Conservation (phyloP, 2,797 vertebrate genomes). For the Manis javanica region DNA sequence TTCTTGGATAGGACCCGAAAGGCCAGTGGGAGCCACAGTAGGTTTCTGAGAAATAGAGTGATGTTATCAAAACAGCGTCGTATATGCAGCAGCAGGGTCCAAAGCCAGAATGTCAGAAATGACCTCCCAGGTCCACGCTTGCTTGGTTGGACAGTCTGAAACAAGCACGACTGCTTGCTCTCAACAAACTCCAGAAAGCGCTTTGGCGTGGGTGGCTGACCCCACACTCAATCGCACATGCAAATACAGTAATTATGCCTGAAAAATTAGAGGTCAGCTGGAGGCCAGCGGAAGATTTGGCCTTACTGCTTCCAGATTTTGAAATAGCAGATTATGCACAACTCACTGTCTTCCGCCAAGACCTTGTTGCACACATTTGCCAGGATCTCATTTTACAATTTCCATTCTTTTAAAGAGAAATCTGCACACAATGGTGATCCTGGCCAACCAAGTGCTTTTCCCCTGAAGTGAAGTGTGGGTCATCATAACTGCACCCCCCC, state of each 20-base stretch:
- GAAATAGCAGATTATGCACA: constrained; percentile 75
- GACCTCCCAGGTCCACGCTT: neutral
- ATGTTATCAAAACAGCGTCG: neutral
- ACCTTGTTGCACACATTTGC: neutral
- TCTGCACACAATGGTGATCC: constrained; percentile 63
- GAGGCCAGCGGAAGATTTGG: constrained; percentile 65
- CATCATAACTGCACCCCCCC: no score
- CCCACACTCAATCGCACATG: constrained; percentile 45
- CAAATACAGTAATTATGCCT: constrained; percentile 61
- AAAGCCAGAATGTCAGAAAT: neutral
- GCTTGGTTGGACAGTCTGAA: neutral
- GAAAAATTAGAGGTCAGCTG: constrained; percentile 61
- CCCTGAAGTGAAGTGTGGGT: neutral
- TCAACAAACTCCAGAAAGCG: neutral
- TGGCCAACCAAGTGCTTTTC: constrained; percentile 79
- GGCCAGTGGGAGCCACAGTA: neutral
- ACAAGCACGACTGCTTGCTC: neutral
- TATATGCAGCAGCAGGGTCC: neutral
- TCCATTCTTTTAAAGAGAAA: constrained; percentile 84
- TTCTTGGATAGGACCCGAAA: neutral
- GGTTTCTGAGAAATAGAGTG: constrained; percentile 31
- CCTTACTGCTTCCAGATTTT: constrained; percentile 71
- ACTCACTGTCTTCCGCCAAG: constrained; percentile 72
- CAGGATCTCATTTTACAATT: constrained; percentile 78
- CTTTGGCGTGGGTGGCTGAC: constrained; percentile 34